Base-by-base conservation (phyloP, 2,113 vertebrate species). In the Menura novaehollandiae region DNA sequence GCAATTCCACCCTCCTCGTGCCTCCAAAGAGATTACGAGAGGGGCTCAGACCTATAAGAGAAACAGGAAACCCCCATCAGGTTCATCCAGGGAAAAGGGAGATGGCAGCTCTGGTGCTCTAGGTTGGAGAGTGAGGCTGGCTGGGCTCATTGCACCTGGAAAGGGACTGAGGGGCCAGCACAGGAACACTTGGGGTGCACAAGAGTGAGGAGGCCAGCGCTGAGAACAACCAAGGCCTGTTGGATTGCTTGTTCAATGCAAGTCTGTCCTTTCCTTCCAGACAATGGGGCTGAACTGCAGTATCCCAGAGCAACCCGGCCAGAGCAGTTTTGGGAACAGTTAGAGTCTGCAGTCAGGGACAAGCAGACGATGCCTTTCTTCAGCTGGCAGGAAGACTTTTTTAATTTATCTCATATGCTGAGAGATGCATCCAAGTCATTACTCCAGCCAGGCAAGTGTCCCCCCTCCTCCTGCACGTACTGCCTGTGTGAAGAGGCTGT, bases 211-310 rank as follows among this genome's bases (percentile, higher is more conserved):
- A 66, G 41, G 21, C 24, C 59, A 84, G 56, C 5, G 1, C 55
- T 0, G 1, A 52, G 22, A 41, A 35, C 16, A 55, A 2, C 6
- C 18, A 7, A 10, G 16, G 22, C 51, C 47, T 8, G 0, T 1
- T 11, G 43, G 32, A 41, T 5, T 59, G 26, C 26, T 55, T 62
- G 53, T 27, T 22, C 47, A 4, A 0, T 5, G 14, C 28, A 30
- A 37, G 35, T 17, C 39, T 23, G 12, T 60, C 60, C 55, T 16
- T 73, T 59, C 76, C 43, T 46, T 55, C 44, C 62, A 15, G 28
- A 11, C 17, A 7, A 15, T 4, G 37, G 37, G 58, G 37, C 32
- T 84, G 56, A 77, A 23, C 62, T 2, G 7, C 75, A 64, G 66
- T 1, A 18, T 35, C 66, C 71, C 44, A 39, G 66, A 43, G 62